phyloP scores from a whole-genome alignment of 2,113 vertebrate species.

The Silurus meridionalis region DNA sequence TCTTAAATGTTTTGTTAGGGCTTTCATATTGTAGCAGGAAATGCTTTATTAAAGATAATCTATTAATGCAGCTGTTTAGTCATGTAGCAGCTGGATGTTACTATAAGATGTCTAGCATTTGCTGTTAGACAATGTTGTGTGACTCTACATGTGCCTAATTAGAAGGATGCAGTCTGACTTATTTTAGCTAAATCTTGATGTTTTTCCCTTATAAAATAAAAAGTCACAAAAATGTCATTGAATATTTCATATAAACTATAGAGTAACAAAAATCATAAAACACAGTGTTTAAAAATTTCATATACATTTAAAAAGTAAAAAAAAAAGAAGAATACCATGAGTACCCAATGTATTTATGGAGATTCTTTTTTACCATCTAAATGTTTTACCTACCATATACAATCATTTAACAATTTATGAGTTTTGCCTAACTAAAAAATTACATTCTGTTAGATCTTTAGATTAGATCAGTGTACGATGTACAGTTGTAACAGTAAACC shows the following conservation, averaged over 20 bases:
- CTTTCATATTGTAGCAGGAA: not conserved
- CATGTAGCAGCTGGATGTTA: not conserved
- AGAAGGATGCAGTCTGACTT: not conserved
- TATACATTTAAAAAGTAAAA: not conserved
- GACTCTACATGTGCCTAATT: not conserved
- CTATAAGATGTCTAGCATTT: not conserved
- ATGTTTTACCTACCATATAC: not conserved
- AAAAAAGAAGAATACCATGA: not conserved
- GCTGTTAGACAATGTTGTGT: not conserved
- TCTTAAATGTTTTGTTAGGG: not conserved
- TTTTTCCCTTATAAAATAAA: not conserved
- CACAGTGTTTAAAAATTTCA: not conserved
- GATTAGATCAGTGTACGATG: not conserved
- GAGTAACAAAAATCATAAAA: not conserved
- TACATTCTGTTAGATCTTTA: too few species aligned
- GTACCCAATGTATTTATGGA: not conserved
- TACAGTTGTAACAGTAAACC: not conserved
- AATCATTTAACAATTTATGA: not conserved
- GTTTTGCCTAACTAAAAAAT: not conserved
- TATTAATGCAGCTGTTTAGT: not conserved
- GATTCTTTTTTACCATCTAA: not conserved
- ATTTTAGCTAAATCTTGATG: not conserved
- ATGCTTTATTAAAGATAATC: not conserved
- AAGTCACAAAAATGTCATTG: not conserved
- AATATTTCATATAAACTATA: not conserved